These are phyloP conservation scores for Lasius fuliginosus DNA, from an alignment of 2,888 invertebrate species.

Conservation along the genomic window DNA sequence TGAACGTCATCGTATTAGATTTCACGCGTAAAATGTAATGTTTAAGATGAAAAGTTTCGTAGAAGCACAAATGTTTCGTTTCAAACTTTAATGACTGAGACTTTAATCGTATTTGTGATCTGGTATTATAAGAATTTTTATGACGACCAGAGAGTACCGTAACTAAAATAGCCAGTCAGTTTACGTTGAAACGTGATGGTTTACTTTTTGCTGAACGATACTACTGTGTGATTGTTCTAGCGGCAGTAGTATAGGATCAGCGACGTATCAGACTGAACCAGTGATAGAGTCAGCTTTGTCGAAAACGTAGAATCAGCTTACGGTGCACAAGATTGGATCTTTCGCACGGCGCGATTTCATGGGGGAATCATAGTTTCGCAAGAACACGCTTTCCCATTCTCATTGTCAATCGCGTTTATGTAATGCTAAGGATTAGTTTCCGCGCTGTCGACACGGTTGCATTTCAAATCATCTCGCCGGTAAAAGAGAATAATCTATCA, in stretches of 20 bases:
- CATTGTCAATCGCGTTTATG: constrained; percentile 58
- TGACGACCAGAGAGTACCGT: neutral
- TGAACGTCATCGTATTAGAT: neutral
- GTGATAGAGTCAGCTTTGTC: constrained; percentile 69
- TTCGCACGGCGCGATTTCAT: constrained; percentile 56
- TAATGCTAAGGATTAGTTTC: constrained; percentile 56
- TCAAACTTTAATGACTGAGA: neutral
- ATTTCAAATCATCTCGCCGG: constrained; percentile 49
- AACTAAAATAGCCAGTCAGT: constrained; percentile 38
- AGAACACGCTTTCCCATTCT: constrained; percentile 17
- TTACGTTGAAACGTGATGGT: constrained; percentile 60
- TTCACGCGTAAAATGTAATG: neutral
- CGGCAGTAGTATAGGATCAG: constrained; percentile 57
- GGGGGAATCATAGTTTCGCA: neutral
- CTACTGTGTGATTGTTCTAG: constrained; percentile 64
- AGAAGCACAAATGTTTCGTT: neutral
- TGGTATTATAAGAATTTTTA: neutral
- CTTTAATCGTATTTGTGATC: neutral
- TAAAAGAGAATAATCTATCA: constrained; percentile 28
- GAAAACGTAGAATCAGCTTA: constrained; percentile 42
- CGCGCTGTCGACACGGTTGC: constrained; percentile 46
- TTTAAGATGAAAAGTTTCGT: neutral
- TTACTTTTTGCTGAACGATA: constrained; percentile 64
- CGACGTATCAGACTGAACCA: constrained; percentile 62
- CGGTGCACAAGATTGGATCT: constrained; percentile 56